Evolutionary conservation across 1,140 invertebrate species (phyloP).

Genomic region (Pararge aegeria): DNA sequence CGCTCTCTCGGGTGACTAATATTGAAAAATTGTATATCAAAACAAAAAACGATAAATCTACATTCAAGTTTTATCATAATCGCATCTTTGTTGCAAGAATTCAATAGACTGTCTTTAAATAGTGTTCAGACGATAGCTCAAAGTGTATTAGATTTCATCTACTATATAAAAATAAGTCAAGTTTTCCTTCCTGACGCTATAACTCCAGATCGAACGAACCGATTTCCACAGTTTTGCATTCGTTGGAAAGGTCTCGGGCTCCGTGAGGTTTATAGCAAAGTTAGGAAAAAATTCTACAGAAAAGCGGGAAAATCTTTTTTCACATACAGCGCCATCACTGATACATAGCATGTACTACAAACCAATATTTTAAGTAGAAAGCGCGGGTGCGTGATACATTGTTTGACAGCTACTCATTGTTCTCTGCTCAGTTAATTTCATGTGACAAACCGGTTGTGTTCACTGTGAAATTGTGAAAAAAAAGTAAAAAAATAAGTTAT

Average conservation of each 20-base stretch:
- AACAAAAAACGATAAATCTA: conserved; percentile 28
- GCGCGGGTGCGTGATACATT: conserved; percentile 33
- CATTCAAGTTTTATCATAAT: conserved; percentile 17
- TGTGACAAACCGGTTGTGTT: conserved; percentile 26
- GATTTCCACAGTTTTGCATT: conserved; percentile 15
- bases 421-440: conserved; percentile 33
- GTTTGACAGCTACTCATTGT: conserved; percentile 34
- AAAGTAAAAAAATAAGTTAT: neutral
- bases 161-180: conserved; percentile 13
- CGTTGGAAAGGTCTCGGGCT: conserved; percentile 31
- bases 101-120: conserved; percentile 23
- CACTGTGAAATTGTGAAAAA: neutral
- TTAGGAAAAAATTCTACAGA: conserved; percentile 7
- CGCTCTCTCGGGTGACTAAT: conserved; percentile 48
- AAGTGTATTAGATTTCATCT: conserved; percentile 4
- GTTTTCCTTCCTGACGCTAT: conserved; percentile 14
- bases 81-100: conserved; percentile 15
- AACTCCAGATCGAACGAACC: conserved; percentile 13
- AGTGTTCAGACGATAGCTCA: conserved; percentile 3
- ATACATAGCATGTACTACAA: conserved; percentile 24
- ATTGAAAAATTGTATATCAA: conserved; percentile 43
- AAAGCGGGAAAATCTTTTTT: neutral
- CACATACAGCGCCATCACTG: conserved; percentile 15
- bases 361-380: conserved; percentile 24
- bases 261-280: conserved; percentile 27